These are phyloP conservation scores for Leptinotarsa peninsularis DNA, from an alignment of 2,888 invertebrate species.

Conservation along the genomic window DNA sequence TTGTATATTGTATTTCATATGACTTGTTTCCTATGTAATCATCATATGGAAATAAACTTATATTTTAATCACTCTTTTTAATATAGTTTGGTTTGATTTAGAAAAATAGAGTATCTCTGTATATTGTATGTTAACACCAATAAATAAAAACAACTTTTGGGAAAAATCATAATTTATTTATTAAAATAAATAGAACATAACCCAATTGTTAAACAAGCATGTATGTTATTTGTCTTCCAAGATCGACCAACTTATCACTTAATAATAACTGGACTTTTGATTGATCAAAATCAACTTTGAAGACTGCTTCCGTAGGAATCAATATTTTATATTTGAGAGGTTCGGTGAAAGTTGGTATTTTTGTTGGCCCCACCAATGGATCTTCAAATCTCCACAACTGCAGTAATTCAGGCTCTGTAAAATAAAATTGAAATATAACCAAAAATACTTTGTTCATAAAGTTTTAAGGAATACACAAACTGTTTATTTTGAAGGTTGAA, in stretches of 20 bases:
- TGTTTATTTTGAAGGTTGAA: too few relatives aligned
- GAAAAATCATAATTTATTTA: neutral
- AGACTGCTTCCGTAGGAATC: constrained; percentile 67
- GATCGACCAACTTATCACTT: constrained; percentile 66
- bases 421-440: constrained; percentile 25
- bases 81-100: too few relatives aligned
- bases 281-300: constrained; percentile 68
- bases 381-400: constrained; percentile 84
- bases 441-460: too few relatives aligned
- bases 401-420: constrained; percentile 72
- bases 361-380: constrained; percentile 79
- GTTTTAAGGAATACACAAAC: too few relatives aligned
- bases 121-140: neutral
- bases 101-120: too few relatives aligned
- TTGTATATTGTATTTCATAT: too few relatives aligned
- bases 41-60: too few relatives aligned
- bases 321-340: constrained; percentile 73
- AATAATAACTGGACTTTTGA: constrained; percentile 65
- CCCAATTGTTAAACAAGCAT: constrained; percentile 47
- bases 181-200: constrained; percentile 27
- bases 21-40: too few relatives aligned
- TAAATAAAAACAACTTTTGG: neutral
- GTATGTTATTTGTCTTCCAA: constrained; percentile 66
- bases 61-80: too few relatives aligned
- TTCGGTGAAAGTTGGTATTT: constrained; percentile 78